These are phyloP conservation scores for Syngnathus floridae DNA, from an alignment of 2,113 vertebrate species.

Conservation along the genomic window DNA sequence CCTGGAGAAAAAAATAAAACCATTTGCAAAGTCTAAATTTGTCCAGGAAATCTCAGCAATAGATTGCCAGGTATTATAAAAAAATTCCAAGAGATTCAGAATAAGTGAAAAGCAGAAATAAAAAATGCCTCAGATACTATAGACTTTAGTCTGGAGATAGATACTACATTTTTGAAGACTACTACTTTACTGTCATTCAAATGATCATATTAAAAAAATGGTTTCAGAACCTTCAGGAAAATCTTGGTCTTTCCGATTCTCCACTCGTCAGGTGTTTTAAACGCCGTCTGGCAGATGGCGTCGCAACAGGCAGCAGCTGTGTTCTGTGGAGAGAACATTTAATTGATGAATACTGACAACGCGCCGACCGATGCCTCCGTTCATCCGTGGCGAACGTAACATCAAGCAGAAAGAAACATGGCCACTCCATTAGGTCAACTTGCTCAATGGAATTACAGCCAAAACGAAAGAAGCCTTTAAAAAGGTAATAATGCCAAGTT, in stretches of 20 bases:
- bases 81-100: neutral
- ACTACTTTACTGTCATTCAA: neutral
- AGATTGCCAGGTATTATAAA: neutral
- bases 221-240: slow-evolving; percentile 84
- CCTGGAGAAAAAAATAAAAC: slow-evolving; percentile 61
- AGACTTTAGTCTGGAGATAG: neutral
- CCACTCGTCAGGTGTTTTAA: slow-evolving; percentile 89
- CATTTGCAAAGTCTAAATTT: neutral
- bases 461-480: neutral
- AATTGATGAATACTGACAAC: neutral
- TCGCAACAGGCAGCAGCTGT: slow-evolving; percentile 64
- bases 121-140: neutral
- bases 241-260: slow-evolving; percentile 98
- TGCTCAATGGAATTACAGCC: neutral
- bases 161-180: neutral
- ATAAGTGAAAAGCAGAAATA: neutral
- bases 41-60: neutral
- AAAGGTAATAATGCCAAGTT: too few species aligned
- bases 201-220: neutral
- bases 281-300: slow-evolving; percentile 86
- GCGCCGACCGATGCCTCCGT: too few species aligned
- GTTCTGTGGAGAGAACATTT: slow-evolving; percentile 39
- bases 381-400: neutral
- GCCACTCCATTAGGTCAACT: neutral
- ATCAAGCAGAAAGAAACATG: neutral